A percentile compares a stretch with the other conserved stretches of the same genome.
These are phyloP conservation scores for Nyctereutes procyonoides DNA, from an alignment of 2,113 vertebrate species.

Conservation along the genomic window DNA sequence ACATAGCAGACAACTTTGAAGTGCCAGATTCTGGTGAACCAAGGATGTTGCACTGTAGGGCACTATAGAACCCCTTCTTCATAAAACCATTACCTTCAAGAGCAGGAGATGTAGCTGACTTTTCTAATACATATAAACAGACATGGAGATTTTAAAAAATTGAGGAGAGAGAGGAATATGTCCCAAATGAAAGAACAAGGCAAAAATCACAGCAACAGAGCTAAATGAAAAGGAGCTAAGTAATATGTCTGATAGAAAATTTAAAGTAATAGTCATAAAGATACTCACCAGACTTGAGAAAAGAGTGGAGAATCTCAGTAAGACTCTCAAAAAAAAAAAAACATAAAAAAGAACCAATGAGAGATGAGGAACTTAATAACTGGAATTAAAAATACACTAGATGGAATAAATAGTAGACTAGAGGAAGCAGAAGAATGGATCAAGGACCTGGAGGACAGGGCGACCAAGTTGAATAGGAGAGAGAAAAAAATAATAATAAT, in stretches of 20 bases:
- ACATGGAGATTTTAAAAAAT: not conserved
- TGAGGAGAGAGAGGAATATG: not conserved
- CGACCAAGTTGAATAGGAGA: not conserved
- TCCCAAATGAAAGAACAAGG: not conserved
- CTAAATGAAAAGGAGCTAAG: not conserved
- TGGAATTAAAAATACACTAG: not conserved
- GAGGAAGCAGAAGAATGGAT: not conserved
- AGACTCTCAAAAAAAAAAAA: not conserved
- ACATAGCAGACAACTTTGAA: not conserved
- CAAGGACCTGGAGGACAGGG: not conserved
- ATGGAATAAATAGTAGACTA: not conserved
- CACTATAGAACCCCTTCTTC: not conserved
- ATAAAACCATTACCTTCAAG: not conserved
- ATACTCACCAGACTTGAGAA: not conserved
- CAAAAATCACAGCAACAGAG: not conserved
- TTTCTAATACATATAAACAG: not conserved
- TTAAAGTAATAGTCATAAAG: not conserved
- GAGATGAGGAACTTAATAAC: not conserved
- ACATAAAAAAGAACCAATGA: not conserved
- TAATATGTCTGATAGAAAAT: not conserved
- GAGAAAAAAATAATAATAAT: not conserved
- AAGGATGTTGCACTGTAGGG: not conserved
- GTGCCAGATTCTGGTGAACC: not conserved
- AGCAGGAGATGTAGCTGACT: not conserved
- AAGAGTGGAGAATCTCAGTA: not conserved